Base-by-base conservation (phyloP, 2,113 vertebrate genomes). In the Eidolon helvum region DNA sequence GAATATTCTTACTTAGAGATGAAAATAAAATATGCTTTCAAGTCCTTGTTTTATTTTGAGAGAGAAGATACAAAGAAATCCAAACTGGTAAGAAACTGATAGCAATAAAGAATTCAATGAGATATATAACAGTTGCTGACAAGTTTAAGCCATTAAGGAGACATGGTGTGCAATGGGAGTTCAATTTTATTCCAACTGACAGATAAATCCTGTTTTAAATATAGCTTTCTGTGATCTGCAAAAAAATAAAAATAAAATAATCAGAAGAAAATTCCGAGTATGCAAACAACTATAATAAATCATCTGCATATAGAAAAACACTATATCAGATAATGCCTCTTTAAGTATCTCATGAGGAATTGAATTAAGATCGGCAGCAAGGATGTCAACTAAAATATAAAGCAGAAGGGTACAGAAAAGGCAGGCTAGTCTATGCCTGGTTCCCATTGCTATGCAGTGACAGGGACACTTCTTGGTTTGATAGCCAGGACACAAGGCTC, bases 181-280 rank as follows among this genome's bases (percentile, higher is more conserved):
- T 93, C 77, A 89, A 43, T 95, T 89, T 96, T 77, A 93, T 95
- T 91, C 16, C 87, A 93, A 82, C 15, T 96, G 78, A 93, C 69
- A 95, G 69, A 93, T 86, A 80, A 93, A 89, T 72, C 15, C 55
- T 77, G 18, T 45, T 96, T 93, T 53, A 71, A 91, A 91, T 91
- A 91, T 89, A 96, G 87, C 38, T 69, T 87, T 96, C 91, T 68
- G 65, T 93, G 53, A 86, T 72, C n/a, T 96, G 82, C n/a, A n/a
- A n/a, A n/a, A n/a, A n/a, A n/a, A n/a, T n/a, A 85, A 91, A 96
- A 91, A 91, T 53, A n/a, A 10, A 14, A 77, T 90, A n/a, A 94
- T 91, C 77, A 72, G 53, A 89, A 89, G 90, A 96, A 72, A 93
- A 83, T 91, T 78, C 63, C 45, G 35, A 83, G 43, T 68, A 74